phyloP scores from a whole-genome alignment of 2,113 vertebrate genomes.

The Cisticola juncidis region DNA sequence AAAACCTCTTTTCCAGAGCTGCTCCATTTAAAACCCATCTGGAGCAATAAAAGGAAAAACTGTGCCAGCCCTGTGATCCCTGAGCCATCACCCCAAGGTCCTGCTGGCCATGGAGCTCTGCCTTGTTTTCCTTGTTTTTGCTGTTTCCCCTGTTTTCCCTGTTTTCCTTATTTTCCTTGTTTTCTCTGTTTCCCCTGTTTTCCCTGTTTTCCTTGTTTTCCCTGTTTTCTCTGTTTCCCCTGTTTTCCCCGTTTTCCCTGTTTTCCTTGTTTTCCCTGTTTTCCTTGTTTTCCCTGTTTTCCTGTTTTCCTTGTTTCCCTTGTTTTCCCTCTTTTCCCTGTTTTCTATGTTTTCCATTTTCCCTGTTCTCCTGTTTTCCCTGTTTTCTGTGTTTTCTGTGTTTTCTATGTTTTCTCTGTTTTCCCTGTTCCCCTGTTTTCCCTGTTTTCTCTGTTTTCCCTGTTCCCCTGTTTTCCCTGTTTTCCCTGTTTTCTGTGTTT shows the following conservation, averaged over 20 bases:
- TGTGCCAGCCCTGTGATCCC: not conserved
- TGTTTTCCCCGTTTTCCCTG: not conserved
- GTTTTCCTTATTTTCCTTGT: not conserved
- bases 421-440: not conserved
- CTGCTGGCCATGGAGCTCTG: not conserved
- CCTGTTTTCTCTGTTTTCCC: not conserved
- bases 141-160: not conserved
- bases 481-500: not conserved
- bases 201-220: not conserved
- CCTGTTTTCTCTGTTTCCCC: rapidly evolving
- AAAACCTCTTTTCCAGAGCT: not conserved
- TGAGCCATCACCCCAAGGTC: not conserved
- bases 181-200: not conserved
- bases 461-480: not conserved
- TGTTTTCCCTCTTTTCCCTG: not conserved
- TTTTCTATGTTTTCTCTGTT: not conserved
- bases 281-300: not conserved
- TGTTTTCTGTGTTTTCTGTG: not conserved
- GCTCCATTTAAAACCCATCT: slow-evolving; percentile 1
- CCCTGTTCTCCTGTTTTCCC: not conserved
- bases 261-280: not conserved
- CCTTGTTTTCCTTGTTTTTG: not conserved
- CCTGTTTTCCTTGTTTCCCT: not conserved
- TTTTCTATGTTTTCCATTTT: rapidly evolving
- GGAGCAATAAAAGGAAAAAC: slow-evolving; percentile 13